Percentiles rank a stretch among this genome's conserved stretches.
phyloP scores from a whole-genome alignment of 2,797 vertebrate species.

The Neostethus bicornis region DNA sequence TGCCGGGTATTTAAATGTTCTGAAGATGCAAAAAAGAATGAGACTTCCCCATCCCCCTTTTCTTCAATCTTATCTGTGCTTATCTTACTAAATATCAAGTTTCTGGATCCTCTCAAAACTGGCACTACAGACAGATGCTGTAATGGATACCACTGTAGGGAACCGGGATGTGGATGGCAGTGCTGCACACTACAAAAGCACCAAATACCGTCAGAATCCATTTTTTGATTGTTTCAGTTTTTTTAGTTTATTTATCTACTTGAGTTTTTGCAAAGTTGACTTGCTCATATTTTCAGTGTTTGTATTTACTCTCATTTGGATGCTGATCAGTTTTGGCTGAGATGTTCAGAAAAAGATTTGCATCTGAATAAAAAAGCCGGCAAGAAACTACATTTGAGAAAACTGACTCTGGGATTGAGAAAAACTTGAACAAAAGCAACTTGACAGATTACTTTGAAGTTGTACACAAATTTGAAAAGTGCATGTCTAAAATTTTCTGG shows the following conservation, averaged over 20 bases:
- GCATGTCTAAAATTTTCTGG: not conserved
- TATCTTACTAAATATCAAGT: not conserved
- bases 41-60: too few relatives aligned
- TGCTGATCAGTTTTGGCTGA: conserved; percentile 8
- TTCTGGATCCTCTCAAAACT: not conserved
- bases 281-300: not conserved
- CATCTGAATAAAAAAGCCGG: not conserved
- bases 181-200: not conserved
- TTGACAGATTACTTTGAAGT: not conserved
- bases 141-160: not conserved
- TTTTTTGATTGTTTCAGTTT: not conserved
- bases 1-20: too few relatives aligned
- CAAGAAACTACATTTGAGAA: conserved; percentile 1
- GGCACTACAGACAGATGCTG: conserved; percentile 1
- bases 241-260: not conserved
- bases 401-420: not conserved
- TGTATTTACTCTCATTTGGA: not conserved
- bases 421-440: conserved; percentile 5
- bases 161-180: not conserved
- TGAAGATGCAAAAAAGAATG: too few relatives aligned
- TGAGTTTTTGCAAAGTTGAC: not conserved
- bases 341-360: conserved; percentile 1
- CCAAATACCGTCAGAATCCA: not conserved
- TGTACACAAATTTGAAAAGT: not conserved
- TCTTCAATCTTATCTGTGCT: not conserved